A percentile compares a stretch with the other conserved stretches of the same genome.
phyloP scores from a whole-genome alignment of 2,797 vertebrate species.

The Dermochelys coriacea region DNA sequence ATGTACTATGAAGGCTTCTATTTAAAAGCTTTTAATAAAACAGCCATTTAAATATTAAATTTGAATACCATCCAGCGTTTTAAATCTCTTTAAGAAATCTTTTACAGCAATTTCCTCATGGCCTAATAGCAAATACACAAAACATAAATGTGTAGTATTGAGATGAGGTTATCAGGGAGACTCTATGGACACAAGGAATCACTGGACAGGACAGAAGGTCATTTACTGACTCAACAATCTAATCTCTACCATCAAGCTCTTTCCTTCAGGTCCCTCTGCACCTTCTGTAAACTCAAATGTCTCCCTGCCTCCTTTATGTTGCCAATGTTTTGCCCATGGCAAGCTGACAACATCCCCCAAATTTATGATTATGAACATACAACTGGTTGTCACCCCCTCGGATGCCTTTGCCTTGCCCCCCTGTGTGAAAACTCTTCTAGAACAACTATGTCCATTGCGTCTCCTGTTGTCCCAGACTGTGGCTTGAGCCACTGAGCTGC shows the following conservation, averaged over 20 bases:
- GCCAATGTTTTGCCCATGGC: background rate
- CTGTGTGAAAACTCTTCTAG: background rate
- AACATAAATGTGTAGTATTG: constrained; percentile 58
- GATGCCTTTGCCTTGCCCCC: background rate
- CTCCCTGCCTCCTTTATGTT: constrained; percentile 3
- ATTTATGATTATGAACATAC: background rate
- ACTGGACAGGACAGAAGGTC: constrained; percentile 19
- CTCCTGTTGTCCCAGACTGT: background rate
- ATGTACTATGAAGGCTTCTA: constrained; percentile 42
- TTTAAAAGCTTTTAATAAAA: constrained; percentile 80
- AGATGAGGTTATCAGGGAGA: constrained; percentile 69
- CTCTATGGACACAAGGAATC: constrained; percentile 56
- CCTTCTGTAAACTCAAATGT: constrained; percentile 1
- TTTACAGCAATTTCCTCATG: constrained; percentile 76
- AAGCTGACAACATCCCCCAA: background rate
- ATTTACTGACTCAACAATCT: constrained; percentile 35
- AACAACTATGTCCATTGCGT: background rate
- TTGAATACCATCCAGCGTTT: constrained; percentile 71
- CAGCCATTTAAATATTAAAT: constrained; percentile 76
- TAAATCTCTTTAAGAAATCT: constrained; percentile 72
- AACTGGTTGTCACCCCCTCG: background rate
- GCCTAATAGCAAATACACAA: constrained; percentile 67
- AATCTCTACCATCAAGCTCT: constrained; percentile 42
- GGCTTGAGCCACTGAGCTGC: background rate
- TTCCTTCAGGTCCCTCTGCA: constrained; percentile 5